Evolutionary conservation across 2,888 invertebrate species (phyloP), one percentile per base, ranked within the genome.

Genomic region (Escarpia spicata): DNA sequence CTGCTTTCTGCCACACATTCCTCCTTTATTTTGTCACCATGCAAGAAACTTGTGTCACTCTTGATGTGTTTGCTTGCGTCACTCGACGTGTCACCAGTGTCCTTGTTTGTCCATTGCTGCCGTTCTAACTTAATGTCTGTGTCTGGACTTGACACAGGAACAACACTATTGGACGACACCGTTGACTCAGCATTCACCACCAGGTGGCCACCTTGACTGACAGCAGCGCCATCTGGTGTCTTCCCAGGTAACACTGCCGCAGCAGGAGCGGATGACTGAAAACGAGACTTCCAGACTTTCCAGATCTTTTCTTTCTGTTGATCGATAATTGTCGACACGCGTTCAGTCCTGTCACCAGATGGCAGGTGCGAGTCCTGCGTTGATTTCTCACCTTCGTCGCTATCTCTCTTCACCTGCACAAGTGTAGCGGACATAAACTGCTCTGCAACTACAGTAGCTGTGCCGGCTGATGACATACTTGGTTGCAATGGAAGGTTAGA

Each of bases 281-380:
- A 75, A 0, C 75, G 75, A 26, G 75, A 75, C n/a, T 75, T 75
- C 75, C 75, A 75, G 4, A 75, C 75, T 75, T 75, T 75, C 75
- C 75, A 75, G n/a, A 75, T 75, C n/a, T 75, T 75, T n/a, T 75
- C 75, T n/a, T 75, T 75, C n/a, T 75, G 75, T 6, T n/a, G 75
- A 75, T 75, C 26, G 3, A 75, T 75, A 75, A 26, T n/a, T 6
- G 75, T 75, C n/a, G 75, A 19, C 75, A 26, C 26, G 19, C 6
- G 75, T 26, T 6, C 75, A 4, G n/a, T 75, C 6, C 2, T 19
- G 75, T 75, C 19, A 75, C 75, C 75, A 75, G 75, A n/a, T 75
- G n/a, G 75, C 75, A 75, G 19, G 75, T 60, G 15, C 3, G 60
- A 60, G 26, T 75, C 75, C 19, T 75, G 26, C 26, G n/a, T 26